Percentiles rank a stretch among this genome's conserved stretches.
Conservation (phyloP, 2,113 vertebrate genomes). For the Carassius auratus region DNA sequence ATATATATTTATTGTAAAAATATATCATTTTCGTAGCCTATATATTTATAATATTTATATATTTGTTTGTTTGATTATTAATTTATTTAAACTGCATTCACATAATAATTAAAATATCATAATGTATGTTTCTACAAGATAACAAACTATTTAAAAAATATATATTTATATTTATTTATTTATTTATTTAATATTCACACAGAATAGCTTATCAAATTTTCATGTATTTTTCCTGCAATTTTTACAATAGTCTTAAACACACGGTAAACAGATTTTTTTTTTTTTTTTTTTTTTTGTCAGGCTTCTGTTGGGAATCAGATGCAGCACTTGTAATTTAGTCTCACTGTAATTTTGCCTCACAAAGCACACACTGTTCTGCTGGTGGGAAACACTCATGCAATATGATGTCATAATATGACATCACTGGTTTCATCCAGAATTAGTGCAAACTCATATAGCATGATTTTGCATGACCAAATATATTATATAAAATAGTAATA, state of each 20-base stretch:
- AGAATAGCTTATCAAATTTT: not conserved
- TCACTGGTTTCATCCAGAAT: not conserved
- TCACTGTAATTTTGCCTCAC: slow-evolving; percentile 5
- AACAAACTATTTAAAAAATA: too few relatives aligned
- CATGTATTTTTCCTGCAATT: not conserved
- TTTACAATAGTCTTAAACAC: not conserved
- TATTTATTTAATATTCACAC: too few relatives aligned
- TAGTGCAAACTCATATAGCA: not conserved
- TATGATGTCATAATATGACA: not conserved
- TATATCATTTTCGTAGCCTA: too few relatives aligned
- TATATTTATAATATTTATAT: too few relatives aligned
- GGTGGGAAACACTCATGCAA: not conserved
- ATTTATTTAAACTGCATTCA: too few relatives aligned
- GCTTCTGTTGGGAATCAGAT: not conserved
- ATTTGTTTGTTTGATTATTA: too few relatives aligned
- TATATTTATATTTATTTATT: too few relatives aligned
- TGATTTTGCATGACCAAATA: not conserved
- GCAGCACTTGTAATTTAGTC: slow-evolving; percentile 4
- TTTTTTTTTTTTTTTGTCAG: not conserved
- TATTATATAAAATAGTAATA: not conserved
- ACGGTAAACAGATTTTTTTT: not conserved
- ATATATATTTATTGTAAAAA: too few relatives aligned
- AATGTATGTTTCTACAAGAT: too few relatives aligned
- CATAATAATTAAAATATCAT: too few relatives aligned
- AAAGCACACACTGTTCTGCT: not conserved